Percentiles rank a stretch among this genome's conserved stretches.
Conservation (phyloP, 2,113 vertebrate genomes). For the Forbesichthys agassizii region DNA sequence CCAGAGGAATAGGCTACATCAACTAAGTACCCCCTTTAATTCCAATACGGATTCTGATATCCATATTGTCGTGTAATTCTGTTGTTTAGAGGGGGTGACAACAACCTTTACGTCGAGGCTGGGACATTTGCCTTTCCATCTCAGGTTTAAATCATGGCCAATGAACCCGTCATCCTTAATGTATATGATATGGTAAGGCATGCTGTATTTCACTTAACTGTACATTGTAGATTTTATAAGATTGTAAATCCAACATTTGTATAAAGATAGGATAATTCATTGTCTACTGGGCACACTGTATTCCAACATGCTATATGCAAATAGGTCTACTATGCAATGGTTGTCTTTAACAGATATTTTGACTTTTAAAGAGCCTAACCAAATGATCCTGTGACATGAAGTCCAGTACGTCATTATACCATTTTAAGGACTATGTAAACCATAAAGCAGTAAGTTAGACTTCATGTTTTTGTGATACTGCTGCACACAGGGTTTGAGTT, state of each 20-base stretch:
- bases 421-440: too few relatives aligned
- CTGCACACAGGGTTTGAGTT: neutral
- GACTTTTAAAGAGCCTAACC: too few relatives aligned
- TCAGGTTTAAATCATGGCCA: conserved; percentile 86
- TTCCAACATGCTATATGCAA: too few relatives aligned
- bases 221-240: neutral
- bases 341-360: too few relatives aligned
- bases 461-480: neutral
- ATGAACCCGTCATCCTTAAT: conserved; percentile 93
- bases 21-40: neutral
- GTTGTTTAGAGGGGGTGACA: conserved; percentile 52
- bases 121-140: conserved; percentile 57
- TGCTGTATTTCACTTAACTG: neutral
- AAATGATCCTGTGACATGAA: too few relatives aligned
- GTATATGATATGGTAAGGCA: conserved; percentile 93
- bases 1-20: conserved; percentile 29
- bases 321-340: too few relatives aligned
- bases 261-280: too few relatives aligned
- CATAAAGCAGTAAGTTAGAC: neutral
- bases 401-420: too few relatives aligned
- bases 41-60: conserved; percentile 5
- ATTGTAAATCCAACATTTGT: neutral
- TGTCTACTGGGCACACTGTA: too few relatives aligned
- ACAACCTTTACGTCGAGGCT: conserved; percentile 56
- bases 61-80: conserved; percentile 29